Percentiles rank a stretch among this genome's conserved stretches.
phyloP scores from a whole-genome alignment of 2,113 vertebrate genomes.

The Cranoglanis bouderius region DNA sequence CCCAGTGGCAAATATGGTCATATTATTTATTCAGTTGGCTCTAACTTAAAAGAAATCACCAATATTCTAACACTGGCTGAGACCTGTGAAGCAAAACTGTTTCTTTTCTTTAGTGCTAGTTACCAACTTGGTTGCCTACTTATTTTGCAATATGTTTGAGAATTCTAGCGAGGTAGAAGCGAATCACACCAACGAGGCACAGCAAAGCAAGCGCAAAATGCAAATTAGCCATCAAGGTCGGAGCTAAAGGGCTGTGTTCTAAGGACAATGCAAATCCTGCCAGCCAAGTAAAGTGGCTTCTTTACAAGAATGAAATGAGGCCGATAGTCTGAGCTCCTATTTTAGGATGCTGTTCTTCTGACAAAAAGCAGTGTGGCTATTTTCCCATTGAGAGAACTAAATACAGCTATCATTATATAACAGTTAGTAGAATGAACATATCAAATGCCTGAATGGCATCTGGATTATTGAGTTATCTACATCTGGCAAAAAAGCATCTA shows the following conservation, averaged over 20 bases:
- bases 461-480: slow-evolving; percentile 7
- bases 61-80: background rate
- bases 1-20: background rate
- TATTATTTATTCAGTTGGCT: background rate
- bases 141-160: slow-evolving; percentile 1
- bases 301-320: background rate
- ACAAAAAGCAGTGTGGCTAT: background rate
- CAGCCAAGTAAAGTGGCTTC: slow-evolving; percentile 11
- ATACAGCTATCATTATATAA: slow-evolving; percentile 12
- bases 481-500: slow-evolving; percentile 10
- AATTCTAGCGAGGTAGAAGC: background rate
- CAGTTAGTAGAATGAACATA: slow-evolving; percentile 15
- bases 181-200: background rate
- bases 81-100: background rate
- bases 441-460: background rate
- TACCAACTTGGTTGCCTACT: background rate
- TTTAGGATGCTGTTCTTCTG: background rate
- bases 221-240: background rate
- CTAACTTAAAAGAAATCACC: background rate
- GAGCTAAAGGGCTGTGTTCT: background rate
- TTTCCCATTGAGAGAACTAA: background rate
- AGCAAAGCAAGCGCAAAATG: slow-evolving; percentile 8
- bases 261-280: slow-evolving; percentile 1
- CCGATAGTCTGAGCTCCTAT: background rate
- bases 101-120: background rate